A percentile compares a stretch with the other conserved stretches of the same genome.
These are phyloP conservation scores for Vulpes vulpes DNA, from an alignment of 2,113 vertebrate genomes.

Conservation along the genomic window DNA sequence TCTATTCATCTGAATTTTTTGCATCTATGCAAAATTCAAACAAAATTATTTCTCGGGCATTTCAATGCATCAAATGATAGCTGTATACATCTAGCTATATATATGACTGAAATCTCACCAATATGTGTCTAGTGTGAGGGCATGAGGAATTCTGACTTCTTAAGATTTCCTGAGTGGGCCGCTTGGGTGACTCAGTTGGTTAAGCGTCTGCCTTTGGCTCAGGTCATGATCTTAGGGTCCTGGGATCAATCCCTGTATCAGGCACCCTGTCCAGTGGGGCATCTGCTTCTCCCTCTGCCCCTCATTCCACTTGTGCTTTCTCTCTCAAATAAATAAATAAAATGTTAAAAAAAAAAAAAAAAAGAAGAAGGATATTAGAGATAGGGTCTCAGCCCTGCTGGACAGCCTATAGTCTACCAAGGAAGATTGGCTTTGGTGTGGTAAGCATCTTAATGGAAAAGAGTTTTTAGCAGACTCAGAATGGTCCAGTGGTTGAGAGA, in stretches of 20 bases:
- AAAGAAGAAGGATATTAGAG: background rate
- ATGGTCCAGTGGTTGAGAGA: background rate
- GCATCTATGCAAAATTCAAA: background rate
- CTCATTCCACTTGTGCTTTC: background rate
- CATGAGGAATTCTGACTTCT: background rate
- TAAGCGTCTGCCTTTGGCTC: background rate
- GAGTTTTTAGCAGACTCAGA: background rate
- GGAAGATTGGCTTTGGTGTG: background rate
- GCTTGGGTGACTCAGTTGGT: background rate
- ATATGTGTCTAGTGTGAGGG: background rate
- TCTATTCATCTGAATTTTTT: background rate
- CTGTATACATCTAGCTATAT: background rate
- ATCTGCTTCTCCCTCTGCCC: background rate
- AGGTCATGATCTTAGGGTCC: background rate
- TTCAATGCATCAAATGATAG: background rate
- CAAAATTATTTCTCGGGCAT: background rate
- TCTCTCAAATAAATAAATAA: background rate
- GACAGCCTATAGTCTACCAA: background rate
- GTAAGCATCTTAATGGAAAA: background rate
- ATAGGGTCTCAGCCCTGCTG: background rate
- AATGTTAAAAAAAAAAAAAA: background rate
- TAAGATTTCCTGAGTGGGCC: background rate
- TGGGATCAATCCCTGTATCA: no score
- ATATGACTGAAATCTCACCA: background rate
- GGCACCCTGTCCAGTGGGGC: no score